Evolutionary conservation across 2,888 invertebrate species (phyloP).

Genomic region (Tholera decimalis): DNA sequence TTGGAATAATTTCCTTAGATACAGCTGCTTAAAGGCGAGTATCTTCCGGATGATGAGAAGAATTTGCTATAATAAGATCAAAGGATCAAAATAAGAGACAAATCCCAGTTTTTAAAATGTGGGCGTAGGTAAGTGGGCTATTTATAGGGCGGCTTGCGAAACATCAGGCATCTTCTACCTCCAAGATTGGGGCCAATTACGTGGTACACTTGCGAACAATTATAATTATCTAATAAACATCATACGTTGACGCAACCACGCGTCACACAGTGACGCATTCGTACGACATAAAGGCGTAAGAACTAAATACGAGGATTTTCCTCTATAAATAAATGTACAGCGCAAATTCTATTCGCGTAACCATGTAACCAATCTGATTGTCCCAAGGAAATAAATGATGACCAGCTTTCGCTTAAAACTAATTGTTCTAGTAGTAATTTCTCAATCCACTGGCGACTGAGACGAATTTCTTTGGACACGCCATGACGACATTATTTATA

Average conservation of each 20-base stretch:
- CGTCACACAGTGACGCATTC: constrained; percentile 73
- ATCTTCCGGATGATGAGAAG: constrained; percentile 4
- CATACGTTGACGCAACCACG: constrained; percentile 68
- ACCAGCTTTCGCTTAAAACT: constrained; percentile 81
- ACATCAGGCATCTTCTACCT: constrained; percentile 33
- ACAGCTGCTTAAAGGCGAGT: background rate
- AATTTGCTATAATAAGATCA: constrained; percentile 1
- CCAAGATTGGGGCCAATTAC: constrained; percentile 46
- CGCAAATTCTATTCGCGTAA: constrained; percentile 66
- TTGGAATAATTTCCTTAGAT: constrained; percentile 33
- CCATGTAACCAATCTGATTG: constrained; percentile 79
- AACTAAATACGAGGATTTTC: constrained; percentile 70
- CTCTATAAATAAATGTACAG: constrained; percentile 65
- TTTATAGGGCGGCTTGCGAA: constrained; percentile 27
- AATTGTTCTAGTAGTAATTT: constrained; percentile 84
- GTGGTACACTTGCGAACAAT: constrained; percentile 49
- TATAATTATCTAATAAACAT: constrained; percentile 63
- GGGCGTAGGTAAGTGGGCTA: constrained; percentile 2
- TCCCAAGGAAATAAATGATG: constrained; percentile 81
- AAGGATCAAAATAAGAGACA: background rate
- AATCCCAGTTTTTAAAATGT: background rate
- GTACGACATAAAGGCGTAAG: constrained; percentile 62
- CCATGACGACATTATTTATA: constrained; percentile 76
- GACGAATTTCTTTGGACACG: constrained; percentile 80
- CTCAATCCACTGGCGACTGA: constrained; percentile 79